Conservation (phyloP, 1,140 invertebrate species). For the Diplogasteroides magnus region DNA sequence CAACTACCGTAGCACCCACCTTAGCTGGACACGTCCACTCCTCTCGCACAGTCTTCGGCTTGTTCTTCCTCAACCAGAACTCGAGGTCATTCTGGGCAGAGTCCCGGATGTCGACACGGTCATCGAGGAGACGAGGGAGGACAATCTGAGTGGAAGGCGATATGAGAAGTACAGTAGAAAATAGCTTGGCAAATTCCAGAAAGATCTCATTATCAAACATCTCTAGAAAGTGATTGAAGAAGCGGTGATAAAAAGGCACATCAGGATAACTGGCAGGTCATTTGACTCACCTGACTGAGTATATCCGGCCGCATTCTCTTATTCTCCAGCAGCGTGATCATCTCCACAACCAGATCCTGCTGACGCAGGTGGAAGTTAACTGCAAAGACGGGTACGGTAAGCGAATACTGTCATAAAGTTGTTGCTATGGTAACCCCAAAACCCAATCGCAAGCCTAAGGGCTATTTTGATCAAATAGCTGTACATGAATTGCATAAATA, state of each 20-base stretch:
- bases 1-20: neutral
- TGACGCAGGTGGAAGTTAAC: neutral
- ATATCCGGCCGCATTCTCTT: neutral
- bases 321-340: neutral
- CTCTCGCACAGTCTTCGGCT: conserved; percentile 3
- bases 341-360: neutral
- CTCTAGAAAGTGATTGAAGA: conserved; percentile 5
- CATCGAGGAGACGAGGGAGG: conserved; percentile 5
- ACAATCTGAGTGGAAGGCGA: neutral
- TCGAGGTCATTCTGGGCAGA: neutral
- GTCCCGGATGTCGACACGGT: conserved; percentile 2
- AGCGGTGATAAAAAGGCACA: neutral
- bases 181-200: too few relatives aligned
- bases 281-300: neutral
- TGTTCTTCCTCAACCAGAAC: conserved; percentile 15
- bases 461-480: too few relatives aligned
- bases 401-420: too few relatives aligned
- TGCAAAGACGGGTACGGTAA: too few relatives aligned
- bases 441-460: too few relatives aligned
- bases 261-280: neutral
- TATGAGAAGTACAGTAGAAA: neutral
- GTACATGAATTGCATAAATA: too few relatives aligned
- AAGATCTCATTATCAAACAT: too few relatives aligned
- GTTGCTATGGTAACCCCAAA: too few relatives aligned
- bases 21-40: conserved; percentile 2